A percentile compares a stretch with the other conserved stretches of the same genome.
Conservation (phyloP, 2,888 invertebrate genomes). For the Halictus quadricinctus region DNA sequence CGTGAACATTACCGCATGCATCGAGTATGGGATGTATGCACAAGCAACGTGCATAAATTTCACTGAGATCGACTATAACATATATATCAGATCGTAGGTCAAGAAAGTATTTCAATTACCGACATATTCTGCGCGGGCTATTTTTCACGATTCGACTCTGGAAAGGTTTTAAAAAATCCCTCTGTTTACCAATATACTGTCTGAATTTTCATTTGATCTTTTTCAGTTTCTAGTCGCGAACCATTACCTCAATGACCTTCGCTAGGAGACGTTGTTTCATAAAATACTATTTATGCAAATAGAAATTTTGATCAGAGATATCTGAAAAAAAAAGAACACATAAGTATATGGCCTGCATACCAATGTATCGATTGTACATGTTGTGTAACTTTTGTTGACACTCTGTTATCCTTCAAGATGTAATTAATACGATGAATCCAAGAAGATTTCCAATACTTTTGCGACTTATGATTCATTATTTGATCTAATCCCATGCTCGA, state of each 20-base stretch:
- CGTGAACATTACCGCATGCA: background rate
- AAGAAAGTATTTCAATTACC: background rate
- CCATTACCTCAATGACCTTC: background rate
- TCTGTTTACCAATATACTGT: background rate
- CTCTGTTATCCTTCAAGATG: background rate
- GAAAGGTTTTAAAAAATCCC: background rate
- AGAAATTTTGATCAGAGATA: background rate
- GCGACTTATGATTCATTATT: background rate
- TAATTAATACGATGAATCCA: background rate
- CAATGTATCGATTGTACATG: background rate
- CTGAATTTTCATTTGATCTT: no score
- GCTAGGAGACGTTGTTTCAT: background rate
- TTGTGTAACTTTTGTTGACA: background rate
- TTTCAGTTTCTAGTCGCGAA: background rate
- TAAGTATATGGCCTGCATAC: background rate
- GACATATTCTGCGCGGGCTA: background rate
- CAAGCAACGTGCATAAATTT: background rate
- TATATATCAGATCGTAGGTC: background rate
- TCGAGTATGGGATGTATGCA: background rate
- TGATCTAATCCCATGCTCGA: background rate
- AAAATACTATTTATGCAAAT: background rate
- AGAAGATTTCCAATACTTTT: background rate
- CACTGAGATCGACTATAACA: background rate
- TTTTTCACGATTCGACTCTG: background rate
- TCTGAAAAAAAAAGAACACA: background rate